These are phyloP conservation scores for western clawed frog (Xenopus tropicalis) DNA, from an alignment of 2,113 vertebrate species.

Conservation along the genomic window DNA sequence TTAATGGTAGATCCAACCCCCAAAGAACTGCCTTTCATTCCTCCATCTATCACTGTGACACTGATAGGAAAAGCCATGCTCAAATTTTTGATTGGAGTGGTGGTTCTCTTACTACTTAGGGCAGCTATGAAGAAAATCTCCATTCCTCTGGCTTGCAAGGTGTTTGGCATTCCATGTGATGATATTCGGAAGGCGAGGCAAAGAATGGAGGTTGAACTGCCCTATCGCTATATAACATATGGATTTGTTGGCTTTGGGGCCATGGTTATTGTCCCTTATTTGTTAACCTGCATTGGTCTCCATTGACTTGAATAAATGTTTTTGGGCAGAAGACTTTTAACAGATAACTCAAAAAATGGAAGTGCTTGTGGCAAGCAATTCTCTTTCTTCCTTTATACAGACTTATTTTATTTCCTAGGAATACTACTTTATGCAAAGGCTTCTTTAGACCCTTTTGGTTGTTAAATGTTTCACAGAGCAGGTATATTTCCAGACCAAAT, in stretches of 20 bases:
- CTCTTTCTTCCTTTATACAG: conserved; percentile 1
- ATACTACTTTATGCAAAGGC: conserved; percentile 40
- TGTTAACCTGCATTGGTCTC: conserved; percentile 73
- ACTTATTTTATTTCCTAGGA: conserved; percentile 37
- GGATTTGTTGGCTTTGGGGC: conserved; percentile 83
- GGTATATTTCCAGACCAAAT: conserved; percentile 61
- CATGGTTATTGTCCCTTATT: conserved; percentile 75
- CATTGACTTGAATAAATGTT: conserved; percentile 64
- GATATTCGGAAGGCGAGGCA: conserved; percentile 83
- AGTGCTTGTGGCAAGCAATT: not conserved
- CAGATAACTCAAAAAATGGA: not conserved
- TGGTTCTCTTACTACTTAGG: conserved; percentile 71
- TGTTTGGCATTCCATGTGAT: conserved; percentile 58
- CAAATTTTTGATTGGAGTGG: conserved; percentile 73
- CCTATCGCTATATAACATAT: conserved; percentile 91
- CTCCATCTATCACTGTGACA: conserved; percentile 59
- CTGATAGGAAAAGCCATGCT: conserved; percentile 67
- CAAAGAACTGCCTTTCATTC: conserved; percentile 66
- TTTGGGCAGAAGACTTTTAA: not conserved
- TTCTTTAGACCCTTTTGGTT: conserved; percentile 48
- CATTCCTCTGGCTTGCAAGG: conserved; percentile 80
- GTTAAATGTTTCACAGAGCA: conserved; percentile 52
- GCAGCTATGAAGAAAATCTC: conserved; percentile 82
- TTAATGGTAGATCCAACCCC: conserved; percentile 70
- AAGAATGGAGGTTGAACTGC: conserved; percentile 91